Evolutionary conservation across 2,113 vertebrate genomes (phyloP), one percentile per base, ranked within the genome.

Genomic region (Ia io): DNA sequence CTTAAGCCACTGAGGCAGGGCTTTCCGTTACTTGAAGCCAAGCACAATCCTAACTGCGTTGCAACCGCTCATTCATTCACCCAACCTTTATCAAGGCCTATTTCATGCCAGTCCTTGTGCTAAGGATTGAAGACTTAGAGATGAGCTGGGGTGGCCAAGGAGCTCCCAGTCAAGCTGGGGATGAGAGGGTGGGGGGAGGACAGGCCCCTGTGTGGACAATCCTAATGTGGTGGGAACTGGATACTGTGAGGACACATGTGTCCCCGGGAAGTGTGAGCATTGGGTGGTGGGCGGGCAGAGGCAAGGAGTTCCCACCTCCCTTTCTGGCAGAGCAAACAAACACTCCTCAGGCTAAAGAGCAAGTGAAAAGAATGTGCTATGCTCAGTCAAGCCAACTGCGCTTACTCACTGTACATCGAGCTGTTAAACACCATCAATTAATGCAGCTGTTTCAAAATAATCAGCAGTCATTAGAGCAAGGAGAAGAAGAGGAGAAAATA

Each of bases 381-480:
- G 83, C 28, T 96, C 79, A 35, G 87, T 37, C 22, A 84, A 71
- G 90, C 32, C 20, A 87, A 96, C 22, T 11, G 93, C 76, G 73
- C 42, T 70, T 69, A 95, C 82, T 96, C 93, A 84, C 93, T 71
- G 71, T 56, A 51, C 16, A 20, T 0, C 11, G 23, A 91, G 40
- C 76, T 9, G 37, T 63, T 95, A 90, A 84, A 97, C 0, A 9
- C 30, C 73, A 89, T 67, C 78, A 96, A 70, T 82, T 90, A 97
- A 84, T 84, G 73, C 83, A 93, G 56, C 94, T 90, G 96, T 87
- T 96, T 93, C 73, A 79, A 89, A 74, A 94, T 69, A 96, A 97
- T 92, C 88, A 89, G 28, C 83, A 67, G 59, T 82, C 90, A 78
- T 88, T 89, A 93, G 8, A 73, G 74, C 56, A 83, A 94, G 91